Conservation (phyloP, 2,888 invertebrate species). For the Fragum sueziense region DNA sequence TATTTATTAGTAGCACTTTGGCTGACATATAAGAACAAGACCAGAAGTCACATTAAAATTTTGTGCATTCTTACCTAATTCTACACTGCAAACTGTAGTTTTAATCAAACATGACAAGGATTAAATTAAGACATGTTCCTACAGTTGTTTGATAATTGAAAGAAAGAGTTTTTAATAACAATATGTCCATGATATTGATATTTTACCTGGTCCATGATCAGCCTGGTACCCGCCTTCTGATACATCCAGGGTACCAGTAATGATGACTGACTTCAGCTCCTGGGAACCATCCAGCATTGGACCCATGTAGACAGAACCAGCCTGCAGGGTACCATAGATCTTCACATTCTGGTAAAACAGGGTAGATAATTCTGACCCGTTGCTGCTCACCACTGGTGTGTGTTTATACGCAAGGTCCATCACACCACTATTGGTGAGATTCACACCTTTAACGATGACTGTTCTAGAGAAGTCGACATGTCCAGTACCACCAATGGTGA, state of each 20-base stretch:
- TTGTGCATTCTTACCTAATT: too few species aligned
- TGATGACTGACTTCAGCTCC: constrained; percentile 39
- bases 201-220: constrained; percentile 64
- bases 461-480: constrained; percentile 48
- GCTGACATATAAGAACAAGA: too few species aligned
- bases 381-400: constrained; percentile 40
- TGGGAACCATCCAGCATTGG: constrained; percentile 28
- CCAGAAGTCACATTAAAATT: too few species aligned
- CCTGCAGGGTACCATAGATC: constrained; percentile 63
- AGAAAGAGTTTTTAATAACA: too few species aligned
- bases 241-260: constrained; percentile 60
- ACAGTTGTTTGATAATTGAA: too few species aligned
- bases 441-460: constrained; percentile 39
- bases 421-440: constrained; percentile 37
- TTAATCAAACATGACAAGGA: too few species aligned
- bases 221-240: constrained; percentile 64
- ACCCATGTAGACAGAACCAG: constrained; percentile 60
- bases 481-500: constrained; percentile 46
- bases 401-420: constrained; percentile 61
- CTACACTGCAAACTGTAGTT: too few species aligned
- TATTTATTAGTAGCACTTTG: too few species aligned
- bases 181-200: too few species aligned
- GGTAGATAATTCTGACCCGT: constrained; percentile 51
- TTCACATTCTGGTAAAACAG: constrained; percentile 47
- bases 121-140: too few species aligned